Evolutionary conservation across 1,140 invertebrate species (phyloP).

Genomic region (Magallana ariakensis): DNA sequence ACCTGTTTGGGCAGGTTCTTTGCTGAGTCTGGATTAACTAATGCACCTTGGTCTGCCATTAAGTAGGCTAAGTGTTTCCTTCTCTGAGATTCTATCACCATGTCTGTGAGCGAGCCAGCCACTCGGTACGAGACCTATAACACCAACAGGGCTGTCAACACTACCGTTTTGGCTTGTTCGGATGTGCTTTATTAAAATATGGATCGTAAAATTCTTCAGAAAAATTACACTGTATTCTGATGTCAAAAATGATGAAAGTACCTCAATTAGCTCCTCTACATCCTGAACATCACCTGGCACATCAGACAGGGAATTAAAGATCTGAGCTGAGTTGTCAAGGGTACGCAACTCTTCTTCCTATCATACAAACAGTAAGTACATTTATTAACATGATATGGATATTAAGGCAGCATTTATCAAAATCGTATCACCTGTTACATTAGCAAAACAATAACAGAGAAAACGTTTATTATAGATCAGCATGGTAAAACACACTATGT

Average conservation of each 20-base stretch:
- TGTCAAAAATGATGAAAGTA: slow-evolving; percentile 67
- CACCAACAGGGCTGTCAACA: not conserved
- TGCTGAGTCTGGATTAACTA: slow-evolving; percentile 93
- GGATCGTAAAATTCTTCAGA: too few relatives aligned
- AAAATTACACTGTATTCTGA: too few relatives aligned
- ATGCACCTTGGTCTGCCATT: slow-evolving; percentile 96
- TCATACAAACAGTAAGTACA: not conserved
- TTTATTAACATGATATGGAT: too few relatives aligned
- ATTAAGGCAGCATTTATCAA: too few relatives aligned
- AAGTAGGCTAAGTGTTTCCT: slow-evolving; percentile 95
- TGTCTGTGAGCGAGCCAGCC: slow-evolving; percentile 87
- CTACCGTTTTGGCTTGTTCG: too few relatives aligned
- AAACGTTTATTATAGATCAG: too few relatives aligned
- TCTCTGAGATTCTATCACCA: slow-evolving; percentile 93
- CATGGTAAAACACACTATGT: too few relatives aligned
- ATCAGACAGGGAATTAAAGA: slow-evolving; percentile 97
- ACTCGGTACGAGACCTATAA: slow-evolving; percentile 77
- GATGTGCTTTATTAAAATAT: too few relatives aligned
- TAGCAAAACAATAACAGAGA: too few relatives aligned
- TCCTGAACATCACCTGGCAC: slow-evolving; percentile 95
- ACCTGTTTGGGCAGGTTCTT: slow-evolving; percentile 89
- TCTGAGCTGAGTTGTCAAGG: slow-evolving; percentile 89
- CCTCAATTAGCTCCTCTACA: slow-evolving; percentile 89
- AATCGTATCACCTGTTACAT: too few relatives aligned
- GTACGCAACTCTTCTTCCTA: slow-evolving; percentile 85